Evolutionary conservation across 2,888 invertebrate species (phyloP).

Genomic region (Hypercompe scribonia): DNA sequence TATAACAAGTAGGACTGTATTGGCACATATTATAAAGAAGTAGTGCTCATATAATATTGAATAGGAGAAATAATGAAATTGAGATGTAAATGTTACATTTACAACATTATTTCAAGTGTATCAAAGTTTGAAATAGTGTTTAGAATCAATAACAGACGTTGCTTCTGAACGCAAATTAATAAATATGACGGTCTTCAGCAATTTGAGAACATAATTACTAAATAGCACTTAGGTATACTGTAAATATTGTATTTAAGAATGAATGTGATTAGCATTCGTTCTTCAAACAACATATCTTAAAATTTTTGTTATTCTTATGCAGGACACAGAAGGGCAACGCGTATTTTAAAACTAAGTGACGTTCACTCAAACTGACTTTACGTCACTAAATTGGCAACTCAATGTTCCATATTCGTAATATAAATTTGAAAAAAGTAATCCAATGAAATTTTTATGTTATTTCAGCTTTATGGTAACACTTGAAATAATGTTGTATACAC

Average conservation of each 20-base stretch:
- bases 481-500: constrained; percentile 13
- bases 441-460: neutral
- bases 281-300: neutral
- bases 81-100: constrained; percentile 40
- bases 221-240: no score
- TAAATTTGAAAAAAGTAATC: neutral
- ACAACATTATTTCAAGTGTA: constrained; percentile 8
- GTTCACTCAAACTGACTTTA: no score
- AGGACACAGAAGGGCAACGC: neutral
- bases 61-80: constrained; percentile 41
- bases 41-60: constrained; percentile 54
- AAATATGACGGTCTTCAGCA: no score
- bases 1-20: constrained; percentile 55
- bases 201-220: no score
- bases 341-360: neutral
- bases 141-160: no score
- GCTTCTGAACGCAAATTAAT: no score
- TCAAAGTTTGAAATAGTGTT: no score
- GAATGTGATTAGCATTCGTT: neutral
- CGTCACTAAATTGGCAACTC: neutral
- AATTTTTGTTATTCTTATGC: neutral
- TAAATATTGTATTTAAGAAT: no score
- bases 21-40: constrained; percentile 53
- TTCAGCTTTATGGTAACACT: constrained; percentile 7
- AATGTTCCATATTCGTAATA: neutral